A percentile compares a stretch with the other conserved stretches of the same genome.
Conservation (phyloP, 1,140 invertebrate genomes). For the Oryzaephilus surinamensis region DNA sequence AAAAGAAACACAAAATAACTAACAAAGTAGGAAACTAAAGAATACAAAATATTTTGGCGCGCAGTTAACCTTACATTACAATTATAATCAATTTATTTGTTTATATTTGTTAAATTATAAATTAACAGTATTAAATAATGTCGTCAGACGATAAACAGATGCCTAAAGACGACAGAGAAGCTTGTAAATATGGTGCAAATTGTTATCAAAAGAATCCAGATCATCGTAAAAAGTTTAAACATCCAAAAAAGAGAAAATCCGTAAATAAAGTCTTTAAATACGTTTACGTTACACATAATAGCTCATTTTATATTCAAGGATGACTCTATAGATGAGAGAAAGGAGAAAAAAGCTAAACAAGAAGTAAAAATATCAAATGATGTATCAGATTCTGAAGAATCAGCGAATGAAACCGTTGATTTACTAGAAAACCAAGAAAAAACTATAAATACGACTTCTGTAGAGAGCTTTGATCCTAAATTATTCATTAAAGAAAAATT, state of each 20-base stretch:
- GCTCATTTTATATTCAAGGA: background rate
- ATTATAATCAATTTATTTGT: no score
- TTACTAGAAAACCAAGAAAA: conserved; percentile 1
- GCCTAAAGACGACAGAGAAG: no score
- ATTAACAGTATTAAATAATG: no score
- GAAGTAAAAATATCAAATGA: conserved; percentile 8
- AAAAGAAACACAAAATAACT: no score
- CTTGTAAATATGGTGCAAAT: conserved; percentile 66
- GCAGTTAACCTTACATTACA: no score
- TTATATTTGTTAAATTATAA: no score
- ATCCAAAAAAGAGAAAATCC: conserved; percentile 45
- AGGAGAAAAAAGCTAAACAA: conserved; percentile 12
- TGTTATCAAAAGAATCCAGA: conserved; percentile 78
- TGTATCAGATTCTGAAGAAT: background rate
- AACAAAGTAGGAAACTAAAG: no score
- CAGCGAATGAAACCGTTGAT: conserved; percentile 3
- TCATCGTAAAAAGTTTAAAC: conserved; percentile 67
- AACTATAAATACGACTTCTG: background rate
- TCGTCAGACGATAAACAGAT: no score
- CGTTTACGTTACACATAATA: no score
- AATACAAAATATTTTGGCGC: no score
- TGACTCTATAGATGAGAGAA: background rate
- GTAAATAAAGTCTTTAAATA: conserved; percentile 14
- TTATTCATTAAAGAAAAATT: conserved; percentile 62
- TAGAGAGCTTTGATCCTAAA: conserved; percentile 10